phyloP scores from a whole-genome alignment of 2,113 vertebrate genomes.

The Kobus ellipsiprymnus region DNA sequence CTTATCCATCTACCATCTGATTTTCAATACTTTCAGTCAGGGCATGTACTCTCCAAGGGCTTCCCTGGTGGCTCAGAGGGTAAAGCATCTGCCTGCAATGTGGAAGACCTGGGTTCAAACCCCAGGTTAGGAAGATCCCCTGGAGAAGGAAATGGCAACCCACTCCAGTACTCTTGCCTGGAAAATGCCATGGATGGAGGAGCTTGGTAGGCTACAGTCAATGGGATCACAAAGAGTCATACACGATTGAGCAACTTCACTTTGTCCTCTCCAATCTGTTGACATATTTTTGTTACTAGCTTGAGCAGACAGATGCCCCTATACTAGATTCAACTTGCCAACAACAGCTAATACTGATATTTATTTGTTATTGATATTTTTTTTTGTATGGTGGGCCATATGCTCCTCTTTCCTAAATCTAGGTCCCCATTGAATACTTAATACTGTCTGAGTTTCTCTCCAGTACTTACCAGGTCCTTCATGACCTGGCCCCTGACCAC shows the following conservation, averaged over 20 bases:
- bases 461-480: not conserved
- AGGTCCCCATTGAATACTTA: not conserved
- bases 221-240: not conserved
- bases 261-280: not conserved
- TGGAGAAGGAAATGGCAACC: not conserved
- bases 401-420: not conserved
- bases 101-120: not conserved
- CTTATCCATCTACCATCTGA: not conserved
- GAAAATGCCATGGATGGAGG: not conserved
- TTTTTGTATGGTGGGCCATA: not conserved
- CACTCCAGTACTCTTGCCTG: not conserved
- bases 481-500: not conserved
- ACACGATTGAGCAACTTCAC: not conserved
- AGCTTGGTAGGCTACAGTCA: not conserved
- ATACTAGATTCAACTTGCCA: not conserved
- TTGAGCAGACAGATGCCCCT: not conserved
- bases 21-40: not conserved
- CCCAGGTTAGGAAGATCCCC: not conserved
- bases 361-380: not conserved
- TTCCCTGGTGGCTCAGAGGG: not conserved
- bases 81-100: not conserved
- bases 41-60: not conserved
- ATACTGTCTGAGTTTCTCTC: not conserved
- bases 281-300: not conserved
- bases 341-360: not conserved